Conservation (phyloP, 2,888 invertebrate species). For the Ptilodon capucinus region DNA sequence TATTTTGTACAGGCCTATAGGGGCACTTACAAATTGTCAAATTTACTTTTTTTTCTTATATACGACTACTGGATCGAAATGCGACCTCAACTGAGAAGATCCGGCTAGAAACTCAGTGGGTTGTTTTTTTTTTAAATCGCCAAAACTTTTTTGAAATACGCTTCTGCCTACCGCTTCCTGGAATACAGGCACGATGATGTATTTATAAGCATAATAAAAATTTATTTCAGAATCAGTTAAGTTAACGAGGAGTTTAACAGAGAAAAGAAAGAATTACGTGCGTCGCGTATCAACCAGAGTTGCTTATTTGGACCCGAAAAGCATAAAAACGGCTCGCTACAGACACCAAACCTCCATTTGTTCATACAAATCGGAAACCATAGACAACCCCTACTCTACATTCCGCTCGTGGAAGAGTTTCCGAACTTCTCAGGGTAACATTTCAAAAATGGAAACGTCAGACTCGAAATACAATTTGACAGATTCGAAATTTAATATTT, state of each 20-base stretch:
- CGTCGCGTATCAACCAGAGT: conserved; percentile 83
- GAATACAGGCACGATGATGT: too few relatives aligned
- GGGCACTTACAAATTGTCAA: too few relatives aligned
- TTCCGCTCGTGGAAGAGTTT: conserved; percentile 77
- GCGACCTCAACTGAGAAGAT: too few relatives aligned
- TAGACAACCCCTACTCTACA: conserved; percentile 68
- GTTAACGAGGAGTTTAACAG: conserved; percentile 81
- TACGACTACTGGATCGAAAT: too few relatives aligned
- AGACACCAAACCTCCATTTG: conserved; percentile 71
- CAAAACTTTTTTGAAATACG: too few relatives aligned
- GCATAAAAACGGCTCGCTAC: conserved; percentile 47
- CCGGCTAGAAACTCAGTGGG: too few relatives aligned
- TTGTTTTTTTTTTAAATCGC: too few relatives aligned
- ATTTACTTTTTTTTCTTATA: too few relatives aligned
- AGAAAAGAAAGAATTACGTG: conserved; percentile 86
- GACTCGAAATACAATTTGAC: conserved; percentile 64
- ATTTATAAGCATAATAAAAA: too few relatives aligned
- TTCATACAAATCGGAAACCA: conserved; percentile 61
- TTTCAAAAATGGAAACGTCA: conserved; percentile 50
- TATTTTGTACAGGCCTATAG: too few relatives aligned
- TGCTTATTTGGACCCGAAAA: conserved; percentile 67
- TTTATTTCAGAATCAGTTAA: conserved; percentile 79
- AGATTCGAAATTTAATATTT: conserved; percentile 40
- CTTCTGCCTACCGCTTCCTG: too few relatives aligned
- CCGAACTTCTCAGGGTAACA: conserved; percentile 63